Evolutionary conservation across 2,888 invertebrate species (phyloP), one percentile per base, ranked within the genome.

Genomic region (Orthonevra nobilis): DNA sequence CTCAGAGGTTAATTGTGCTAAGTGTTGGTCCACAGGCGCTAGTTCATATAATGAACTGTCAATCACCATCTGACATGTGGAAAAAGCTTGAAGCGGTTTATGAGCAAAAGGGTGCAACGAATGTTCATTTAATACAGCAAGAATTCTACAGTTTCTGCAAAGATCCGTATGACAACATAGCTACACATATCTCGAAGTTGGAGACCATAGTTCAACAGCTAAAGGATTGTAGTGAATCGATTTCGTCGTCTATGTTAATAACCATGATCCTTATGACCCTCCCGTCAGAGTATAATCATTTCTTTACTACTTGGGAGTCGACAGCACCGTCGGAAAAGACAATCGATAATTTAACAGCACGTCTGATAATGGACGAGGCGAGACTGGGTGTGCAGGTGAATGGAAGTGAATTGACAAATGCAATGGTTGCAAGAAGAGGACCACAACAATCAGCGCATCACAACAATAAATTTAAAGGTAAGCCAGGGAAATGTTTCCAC

Each of bases 401-500:
- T 10, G 42, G 28, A 19, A 19, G 38, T 36, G 3, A 7, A 3
- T 7, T 7, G 28, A 32, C 48, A 12, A 50, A 30, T 28, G 63
- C 68, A 14, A 28, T 56, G 9, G 23, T 36, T 46, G 36, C 44
- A 2, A 68, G 36, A 20, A 48, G 48, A 14, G 19, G 17, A 12
- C 5, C 26, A 19, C n/a, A n/a, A n/a, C 46, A 28, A 63, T 19
- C 19, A 10, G 20, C n/a, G n/a, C 48, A 30, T 4, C 23, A 23
- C 23, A 34, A 34, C 3, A 3, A 7, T 2, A 2, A 54, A 66
- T 32, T 15, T 1, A 64, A 46, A 17, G 44, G 23, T 3, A 66
- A 66, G 15, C 19, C n/a, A 7, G 54, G 72, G 12, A 72, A 58
- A 44, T 83, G 83, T 60, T 83, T 75, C 63, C 34, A 46, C 4